Evolutionary conservation across 2,888 invertebrate genomes (phyloP), one percentile per base, ranked within the genome.

Genomic region (Idaea straminata): DNA sequence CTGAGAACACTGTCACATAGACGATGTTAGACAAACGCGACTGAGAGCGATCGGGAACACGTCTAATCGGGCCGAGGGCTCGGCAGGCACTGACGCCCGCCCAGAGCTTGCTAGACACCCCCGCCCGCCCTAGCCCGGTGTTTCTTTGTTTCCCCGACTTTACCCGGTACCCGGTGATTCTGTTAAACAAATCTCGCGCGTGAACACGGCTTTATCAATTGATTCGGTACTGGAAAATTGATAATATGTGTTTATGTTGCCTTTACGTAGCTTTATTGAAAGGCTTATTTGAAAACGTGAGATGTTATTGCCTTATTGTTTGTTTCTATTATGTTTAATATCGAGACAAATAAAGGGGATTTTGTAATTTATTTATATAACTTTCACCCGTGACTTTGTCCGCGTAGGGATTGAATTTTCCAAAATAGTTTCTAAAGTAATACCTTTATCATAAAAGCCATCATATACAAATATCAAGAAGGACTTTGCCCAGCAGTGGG

Each of bases 91-190:
- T 90, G 83, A 68, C 84, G 83, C 81, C 85, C 84, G 84, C 82
- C 85, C 77, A 77, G 73, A 73, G 74, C 72, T 73, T 74, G 76
- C 7, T 47, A 47, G 59, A 10, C 59, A 25, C 77, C 88, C 89
- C 91, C 87, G 47, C 85, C 87, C 89, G 89, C 87, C 87, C 89
- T 86, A 81, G 82, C 76, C 82, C 78, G 82, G 83, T 81, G 84
- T 88, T 91, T 89, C 92, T 92, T 92, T 92, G 92, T 92, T 91
- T 91, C 91, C 85, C 85, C 83, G 80, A 82, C 85, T 84, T 84
- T 85, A 83, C 79, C 83, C 81, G 79, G 80, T 47, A 47, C 47
- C 47, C 47, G 66, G 68, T 63, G 62, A 65, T 69, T 79, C 75
- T 83, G 85, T 85, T 85, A 85, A 85, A 87, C 89, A 89, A 88